Evolutionary conservation across 2,113 vertebrate species (phyloP).

Genomic region (Prolemur simus): DNA sequence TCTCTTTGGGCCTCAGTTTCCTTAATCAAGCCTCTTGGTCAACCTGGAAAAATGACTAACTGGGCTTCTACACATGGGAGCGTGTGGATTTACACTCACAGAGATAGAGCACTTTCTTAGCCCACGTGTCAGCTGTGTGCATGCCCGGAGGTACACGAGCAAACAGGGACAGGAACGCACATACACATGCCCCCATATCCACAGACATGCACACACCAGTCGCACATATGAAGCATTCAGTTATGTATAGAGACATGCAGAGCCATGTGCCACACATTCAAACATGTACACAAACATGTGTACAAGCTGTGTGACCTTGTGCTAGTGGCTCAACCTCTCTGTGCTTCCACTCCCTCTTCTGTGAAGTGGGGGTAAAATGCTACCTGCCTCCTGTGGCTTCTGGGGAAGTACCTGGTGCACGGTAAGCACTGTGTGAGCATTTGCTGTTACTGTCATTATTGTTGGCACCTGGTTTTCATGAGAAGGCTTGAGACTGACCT

Average conservation of each 20-base stretch:
- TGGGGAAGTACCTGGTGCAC: neutral
- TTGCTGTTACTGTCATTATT: neutral
- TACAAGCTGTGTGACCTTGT: neutral
- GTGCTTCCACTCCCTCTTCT: neutral
- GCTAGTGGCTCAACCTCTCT: neutral
- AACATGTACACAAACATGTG: neutral
- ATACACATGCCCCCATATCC: neutral
- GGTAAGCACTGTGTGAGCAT: neutral
- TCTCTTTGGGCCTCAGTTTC: neutral
- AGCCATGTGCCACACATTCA: neutral
- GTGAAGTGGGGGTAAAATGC: neutral
- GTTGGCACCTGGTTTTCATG: neutral
- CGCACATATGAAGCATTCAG: neutral
- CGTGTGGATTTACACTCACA: neutral
- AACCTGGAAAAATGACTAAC: neutral
- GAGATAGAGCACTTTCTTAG: neutral
- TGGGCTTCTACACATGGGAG: too few relatives aligned
- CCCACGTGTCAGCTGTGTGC: accelerated
- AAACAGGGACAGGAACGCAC: neutral
- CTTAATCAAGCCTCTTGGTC: neutral
- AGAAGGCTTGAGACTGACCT: neutral
- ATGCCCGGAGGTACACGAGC: accelerated
- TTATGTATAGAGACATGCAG: neutral
- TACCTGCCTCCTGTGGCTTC: neutral
- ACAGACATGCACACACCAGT: neutral